Evolutionary conservation across 2,113 vertebrate species (phyloP).

Genomic region (Gallinago jamesoni): DNA sequence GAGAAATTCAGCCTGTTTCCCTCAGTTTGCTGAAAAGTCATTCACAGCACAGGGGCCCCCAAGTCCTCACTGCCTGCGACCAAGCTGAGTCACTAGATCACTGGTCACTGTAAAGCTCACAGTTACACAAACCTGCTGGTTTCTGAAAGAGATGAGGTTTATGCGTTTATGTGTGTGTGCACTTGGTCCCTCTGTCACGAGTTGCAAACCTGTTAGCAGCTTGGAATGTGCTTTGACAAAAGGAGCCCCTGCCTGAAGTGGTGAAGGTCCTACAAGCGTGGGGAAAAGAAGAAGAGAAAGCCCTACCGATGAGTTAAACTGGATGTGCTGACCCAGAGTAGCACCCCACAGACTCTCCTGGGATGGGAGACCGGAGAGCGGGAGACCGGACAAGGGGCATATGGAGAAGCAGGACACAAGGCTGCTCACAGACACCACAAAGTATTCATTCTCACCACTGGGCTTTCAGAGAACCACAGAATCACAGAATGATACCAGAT

Average conservation of each 20-base stretch:
- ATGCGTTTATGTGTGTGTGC: neutral
- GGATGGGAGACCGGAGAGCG: neutral
- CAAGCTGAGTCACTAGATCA: neutral
- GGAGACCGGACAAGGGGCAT: neutral
- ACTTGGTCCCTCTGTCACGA: neutral
- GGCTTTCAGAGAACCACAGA: neutral
- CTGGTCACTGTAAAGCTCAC: neutral
- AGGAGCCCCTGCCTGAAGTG: neutral
- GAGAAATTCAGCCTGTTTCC: no score
- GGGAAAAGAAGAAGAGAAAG: neutral
- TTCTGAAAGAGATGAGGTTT: neutral
- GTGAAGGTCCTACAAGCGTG: neutral
- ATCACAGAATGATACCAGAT: no score
- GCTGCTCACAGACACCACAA: neutral
- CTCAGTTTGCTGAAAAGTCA: neutral
- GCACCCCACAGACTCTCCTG: neutral
- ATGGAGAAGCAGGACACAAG: neutral
- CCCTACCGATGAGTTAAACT: neutral
- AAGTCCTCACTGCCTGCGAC: neutral
- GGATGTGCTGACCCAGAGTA: neutral
- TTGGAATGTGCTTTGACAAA: neutral
- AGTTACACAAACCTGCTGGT: neutral
- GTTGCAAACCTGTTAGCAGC: neutral
- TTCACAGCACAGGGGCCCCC: neutral
- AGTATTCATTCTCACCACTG: neutral